Base-by-base conservation (phyloP, 1,140 invertebrate species). In the Drosophila eugracilis region DNA sequence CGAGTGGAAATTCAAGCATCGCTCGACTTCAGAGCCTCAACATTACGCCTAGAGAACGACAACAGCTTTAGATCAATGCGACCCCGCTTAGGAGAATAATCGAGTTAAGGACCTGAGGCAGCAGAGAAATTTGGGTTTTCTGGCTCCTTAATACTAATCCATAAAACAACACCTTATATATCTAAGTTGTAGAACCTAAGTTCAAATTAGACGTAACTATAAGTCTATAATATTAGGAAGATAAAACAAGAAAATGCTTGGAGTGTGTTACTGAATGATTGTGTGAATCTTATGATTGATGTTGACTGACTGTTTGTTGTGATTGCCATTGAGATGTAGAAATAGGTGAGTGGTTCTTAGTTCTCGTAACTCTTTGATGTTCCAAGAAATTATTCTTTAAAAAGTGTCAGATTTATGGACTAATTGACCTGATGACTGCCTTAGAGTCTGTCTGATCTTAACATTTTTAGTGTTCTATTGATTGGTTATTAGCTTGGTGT, bases 21-120 rank as follows among this genome's bases (percentile, higher is more conserved):
- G 75, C 75, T 78, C 75, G 75, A 78, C 75, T 78, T 78, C 59
- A 78, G 75, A 73, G 75, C 75, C 75, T 67, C 69, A 78, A 44
- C 75, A 78, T 78, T 78, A 78, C 76, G 60, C 60, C 75, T 78
- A 78, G 75, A 69, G 69, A 78, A 52, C 17, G 30, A 63, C 66
- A 71, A 41, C 75, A 32, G 48, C 19, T 53, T 67, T 67, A 52
- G 63, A 67, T 42, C 45, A 65, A 67, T 44, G 60, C 60, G 41
- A 52, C 17, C 60, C 63, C 63, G 47, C 63, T 52, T 65, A 47
- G 55, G 14, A 28, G n/a, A n/a, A n/a, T n/a, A n/a, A 21, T 9
- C 24, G 37, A 37, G 14, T 10, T 10, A 17, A 17, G 36, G 10
- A 14, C 3, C 3, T 15, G 14, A 6, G 36, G 37, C 15, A 14